phyloP scores from a whole-genome alignment of 2,888 invertebrate genomes.

The Bombyx huttoni region DNA sequence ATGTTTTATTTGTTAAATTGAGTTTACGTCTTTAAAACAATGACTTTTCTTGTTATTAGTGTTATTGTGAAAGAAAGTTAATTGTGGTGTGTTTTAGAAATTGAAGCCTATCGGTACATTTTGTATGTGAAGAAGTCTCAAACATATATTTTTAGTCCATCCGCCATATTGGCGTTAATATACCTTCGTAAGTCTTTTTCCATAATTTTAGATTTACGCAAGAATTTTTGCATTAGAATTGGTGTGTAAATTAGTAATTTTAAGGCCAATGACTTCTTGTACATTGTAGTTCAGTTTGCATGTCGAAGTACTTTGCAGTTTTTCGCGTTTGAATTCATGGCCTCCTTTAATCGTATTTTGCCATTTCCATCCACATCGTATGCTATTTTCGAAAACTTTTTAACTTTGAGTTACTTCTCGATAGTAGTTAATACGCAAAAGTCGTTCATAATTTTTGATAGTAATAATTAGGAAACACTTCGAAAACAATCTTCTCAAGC shows the following conservation, averaged over 20 bases:
- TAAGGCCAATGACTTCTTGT: background rate
- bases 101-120: constrained; percentile 52
- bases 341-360: constrained; percentile 49
- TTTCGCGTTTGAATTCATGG: constrained; percentile 50
- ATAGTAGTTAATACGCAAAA: background rate
- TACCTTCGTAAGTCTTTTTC: constrained; percentile 71
- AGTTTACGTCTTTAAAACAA: constrained; percentile 45
- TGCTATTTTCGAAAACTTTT: constrained; percentile 8
- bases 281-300: constrained; percentile 32
- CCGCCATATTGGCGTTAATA: constrained; percentile 80
- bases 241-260: constrained; percentile 18
- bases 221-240: constrained; percentile 43
- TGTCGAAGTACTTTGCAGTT: constrained; percentile 37
- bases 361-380: constrained; percentile 19
- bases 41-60: constrained; percentile 42
- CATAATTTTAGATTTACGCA: constrained; percentile 57
- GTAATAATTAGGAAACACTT: background rate
- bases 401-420: background rate
- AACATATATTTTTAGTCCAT: constrained; percentile 74
- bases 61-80: constrained; percentile 44
- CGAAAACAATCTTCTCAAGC: background rate
- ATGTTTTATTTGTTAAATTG: constrained; percentile 59
- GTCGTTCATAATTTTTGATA: background rate
- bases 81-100: constrained; percentile 56
- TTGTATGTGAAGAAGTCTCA: constrained; percentile 59